phyloP scores from a whole-genome alignment of 2,113 vertebrate species.

The Gnathonemus longibarbis region DNA sequence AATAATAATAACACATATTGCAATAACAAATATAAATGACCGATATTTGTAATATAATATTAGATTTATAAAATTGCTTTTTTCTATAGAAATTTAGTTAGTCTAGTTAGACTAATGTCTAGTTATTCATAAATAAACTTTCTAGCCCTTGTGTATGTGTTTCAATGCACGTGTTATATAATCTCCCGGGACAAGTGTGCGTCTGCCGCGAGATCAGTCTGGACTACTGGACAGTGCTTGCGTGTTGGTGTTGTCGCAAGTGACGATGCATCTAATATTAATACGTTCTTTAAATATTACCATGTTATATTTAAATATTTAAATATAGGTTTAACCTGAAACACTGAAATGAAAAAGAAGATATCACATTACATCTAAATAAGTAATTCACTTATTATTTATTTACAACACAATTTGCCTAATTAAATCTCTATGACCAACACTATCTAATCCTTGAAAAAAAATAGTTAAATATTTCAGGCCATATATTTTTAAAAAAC shows the following conservation, averaged over 20 bases:
- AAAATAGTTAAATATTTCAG: neutral
- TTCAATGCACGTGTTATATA: neutral
- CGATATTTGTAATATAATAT: neutral
- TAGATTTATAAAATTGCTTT: neutral
- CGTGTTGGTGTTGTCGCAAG: neutral
- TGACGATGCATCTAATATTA: neutral
- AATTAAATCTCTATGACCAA: constrained; percentile 4
- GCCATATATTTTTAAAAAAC: neutral
- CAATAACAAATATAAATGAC: neutral
- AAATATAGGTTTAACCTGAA: constrained; percentile 1
- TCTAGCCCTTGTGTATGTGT: neutral
- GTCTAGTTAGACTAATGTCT: neutral
- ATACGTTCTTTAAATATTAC: neutral
- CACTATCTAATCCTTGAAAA: neutral
- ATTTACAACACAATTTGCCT: constrained; percentile 2
- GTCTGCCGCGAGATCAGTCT: neutral
- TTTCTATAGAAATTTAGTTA: neutral
- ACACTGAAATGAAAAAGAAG: constrained; percentile 2
- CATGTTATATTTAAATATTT: neutral
- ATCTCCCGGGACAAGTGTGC: neutral
- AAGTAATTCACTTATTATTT: constrained; percentile 2
- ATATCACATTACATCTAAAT: neutral
- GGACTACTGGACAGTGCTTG: neutral
- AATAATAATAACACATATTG: neutral
- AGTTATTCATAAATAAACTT: neutral